Conservation (phyloP, 2,888 invertebrate species). For the Blera fallax region DNA sequence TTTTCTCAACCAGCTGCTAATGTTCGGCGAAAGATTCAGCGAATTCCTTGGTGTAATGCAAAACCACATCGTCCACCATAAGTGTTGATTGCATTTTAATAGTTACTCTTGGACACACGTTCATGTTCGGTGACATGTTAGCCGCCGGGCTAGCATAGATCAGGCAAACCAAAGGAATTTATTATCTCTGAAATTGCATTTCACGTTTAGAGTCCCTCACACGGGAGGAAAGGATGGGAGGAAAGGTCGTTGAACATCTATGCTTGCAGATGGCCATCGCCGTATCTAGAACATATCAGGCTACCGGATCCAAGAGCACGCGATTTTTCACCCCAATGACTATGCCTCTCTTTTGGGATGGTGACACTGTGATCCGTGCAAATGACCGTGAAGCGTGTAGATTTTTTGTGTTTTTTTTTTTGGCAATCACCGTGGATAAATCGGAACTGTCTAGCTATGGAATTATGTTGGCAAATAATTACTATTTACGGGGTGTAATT, state of each 20-base stretch:
- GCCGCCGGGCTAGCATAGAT: not conserved
- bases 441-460: constrained; percentile 1
- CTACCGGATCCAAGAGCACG: constrained; percentile 33
- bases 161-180: not conserved
- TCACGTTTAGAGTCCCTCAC: not conserved
- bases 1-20: not conserved
- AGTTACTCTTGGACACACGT: constrained; percentile 4
- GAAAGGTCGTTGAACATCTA: constrained; percentile 52
- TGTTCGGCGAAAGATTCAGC: not conserved
- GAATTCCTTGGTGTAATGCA: not conserved
- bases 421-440: constrained; percentile 42
- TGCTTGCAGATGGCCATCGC: not conserved
- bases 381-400: constrained; percentile 64
- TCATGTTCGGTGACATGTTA: constrained; percentile 29
- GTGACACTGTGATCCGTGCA: constrained; percentile 9
- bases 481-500: constrained; percentile 34
- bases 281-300: not conserved
- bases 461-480: constrained; percentile 28
- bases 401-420: too few relatives aligned
- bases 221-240: constrained; percentile 4
- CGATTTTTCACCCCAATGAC: constrained; percentile 46
- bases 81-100: constrained; percentile 36
- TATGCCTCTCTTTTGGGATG: not conserved
- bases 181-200: not conserved
- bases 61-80: constrained; percentile 5